Percentiles rank a stretch among this genome's conserved stretches.
Evolutionary conservation across 2,888 invertebrate genomes (phyloP).

Genomic region (Microplitis deprimator): DNA sequence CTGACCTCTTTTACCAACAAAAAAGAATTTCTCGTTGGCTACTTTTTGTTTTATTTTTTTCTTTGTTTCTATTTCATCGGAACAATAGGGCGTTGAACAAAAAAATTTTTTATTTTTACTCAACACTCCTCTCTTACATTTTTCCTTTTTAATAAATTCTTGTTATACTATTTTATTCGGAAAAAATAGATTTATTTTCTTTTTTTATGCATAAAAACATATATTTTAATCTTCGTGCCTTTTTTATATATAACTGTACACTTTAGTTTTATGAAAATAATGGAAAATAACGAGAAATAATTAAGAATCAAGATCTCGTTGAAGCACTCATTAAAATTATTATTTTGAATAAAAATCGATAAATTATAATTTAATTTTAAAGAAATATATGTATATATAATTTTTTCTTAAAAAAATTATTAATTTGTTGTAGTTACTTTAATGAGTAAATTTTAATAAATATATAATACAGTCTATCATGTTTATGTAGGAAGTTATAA

Average conservation of each 20-base stretch:
- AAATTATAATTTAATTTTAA: no score
- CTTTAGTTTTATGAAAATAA: neutral
- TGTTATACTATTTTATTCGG: neutral
- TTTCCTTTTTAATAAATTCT: neutral
- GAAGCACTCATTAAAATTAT: neutral
- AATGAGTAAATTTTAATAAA: no score
- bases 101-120: neutral
- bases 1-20: slow-evolving; percentile 12
- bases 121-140: neutral
- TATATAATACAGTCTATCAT: no score
- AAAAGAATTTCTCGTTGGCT: slow-evolving; percentile 3
- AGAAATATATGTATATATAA: no score
- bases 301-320: neutral
- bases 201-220: neutral
- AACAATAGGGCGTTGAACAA: neutral
- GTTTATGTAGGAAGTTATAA: no score
- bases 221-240: neutral
- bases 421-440: no score
- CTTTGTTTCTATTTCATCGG: neutral
- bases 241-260: neutral
- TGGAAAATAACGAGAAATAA: neutral
- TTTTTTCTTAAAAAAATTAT: no score
- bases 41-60: neutral
- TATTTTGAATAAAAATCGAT: neutral
- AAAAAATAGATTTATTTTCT: neutral